Base-by-base conservation (phyloP, 2,113 vertebrate genomes). In the Pteruthius melanotis region DNA sequence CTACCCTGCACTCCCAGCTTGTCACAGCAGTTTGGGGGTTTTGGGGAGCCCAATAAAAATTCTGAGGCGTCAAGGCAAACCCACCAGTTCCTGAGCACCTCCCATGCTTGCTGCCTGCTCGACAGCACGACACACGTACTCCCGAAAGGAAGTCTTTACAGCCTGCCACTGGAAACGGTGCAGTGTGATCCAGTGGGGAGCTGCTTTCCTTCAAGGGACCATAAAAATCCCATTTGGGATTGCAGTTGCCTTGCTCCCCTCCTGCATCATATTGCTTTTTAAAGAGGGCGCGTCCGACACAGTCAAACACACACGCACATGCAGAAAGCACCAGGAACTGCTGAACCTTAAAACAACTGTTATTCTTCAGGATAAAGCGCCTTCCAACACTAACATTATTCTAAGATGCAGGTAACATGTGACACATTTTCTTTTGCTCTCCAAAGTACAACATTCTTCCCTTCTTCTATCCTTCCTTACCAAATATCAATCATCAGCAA, bases 401-500 rank as follows among this genome's bases (percentile, higher is more conserved):
- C 90, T 85, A 95, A 97, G 92, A 98, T 93, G 95, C 94, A 98
- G 97, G 97, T 98, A 97, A 96, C 90, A 47, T 94, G 87, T 97
- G 97, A 97, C 88, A 89, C 66, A 40, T 93, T 97, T 96, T 93
- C 93, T 90, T 90, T 95, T 59, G 57, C 90, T 91, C 86, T 91
- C 90, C 96, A 76, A 96, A 95, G 89, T 89, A 84, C 92, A 97
- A 87, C 95, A 92, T 95, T 93, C 94, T 95, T 96, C 80, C 85
- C 83, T 94, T 90, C 94, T 89, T 83, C 97, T 95, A 35, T 96
- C 77, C 90, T 77, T 92, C 85, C 95, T 94, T 92, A 97, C 96
- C 95, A 96, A 97, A 75, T 96, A 98, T 98, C 97, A 97, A 95
- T 98, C 98, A 98, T 97, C 97, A 94, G 87, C 92, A 97, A 95